Percentiles rank a stretch among this genome's conserved stretches.
Evolutionary conservation across 2,888 invertebrate species (phyloP).

Genomic region (Tridacna gigas): DNA sequence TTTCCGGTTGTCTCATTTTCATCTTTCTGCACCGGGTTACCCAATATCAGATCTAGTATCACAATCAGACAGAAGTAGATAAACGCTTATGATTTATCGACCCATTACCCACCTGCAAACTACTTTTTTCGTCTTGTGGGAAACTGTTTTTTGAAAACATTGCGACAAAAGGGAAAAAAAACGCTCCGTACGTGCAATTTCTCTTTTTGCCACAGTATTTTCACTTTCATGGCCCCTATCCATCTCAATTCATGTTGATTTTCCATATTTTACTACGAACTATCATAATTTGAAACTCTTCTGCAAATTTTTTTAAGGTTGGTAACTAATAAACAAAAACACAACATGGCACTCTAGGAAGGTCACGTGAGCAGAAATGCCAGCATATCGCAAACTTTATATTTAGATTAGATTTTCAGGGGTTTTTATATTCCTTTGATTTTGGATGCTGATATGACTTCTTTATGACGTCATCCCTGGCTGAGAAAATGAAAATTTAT

Average conservation of each 20-base stretch:
- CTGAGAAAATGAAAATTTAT: constrained; percentile 34
- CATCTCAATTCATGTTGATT: background rate
- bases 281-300: background rate
- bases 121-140: background rate
- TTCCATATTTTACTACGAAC: background rate
- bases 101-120: background rate
- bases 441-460: background rate
- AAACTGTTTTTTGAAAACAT: background rate
- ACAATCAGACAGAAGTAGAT: background rate
- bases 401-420: background rate
- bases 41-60: background rate
- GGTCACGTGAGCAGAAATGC: background rate
- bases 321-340: background rate
- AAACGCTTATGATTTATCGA: background rate
- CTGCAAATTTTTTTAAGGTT: background rate
- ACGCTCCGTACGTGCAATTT: background rate
- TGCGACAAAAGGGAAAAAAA: background rate
- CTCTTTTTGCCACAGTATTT: background rate
- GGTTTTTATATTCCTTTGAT: background rate
- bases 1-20: background rate
- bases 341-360: background rate
- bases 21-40: background rate
- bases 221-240: background rate
- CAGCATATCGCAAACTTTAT: background rate
- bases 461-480: constrained; percentile 14